Percentiles rank a stretch among this genome's conserved stretches.
These are phyloP conservation scores for Drosophila stalkeri DNA, from an alignment of 2,888 invertebrate genomes.

Conservation along the genomic window DNA sequence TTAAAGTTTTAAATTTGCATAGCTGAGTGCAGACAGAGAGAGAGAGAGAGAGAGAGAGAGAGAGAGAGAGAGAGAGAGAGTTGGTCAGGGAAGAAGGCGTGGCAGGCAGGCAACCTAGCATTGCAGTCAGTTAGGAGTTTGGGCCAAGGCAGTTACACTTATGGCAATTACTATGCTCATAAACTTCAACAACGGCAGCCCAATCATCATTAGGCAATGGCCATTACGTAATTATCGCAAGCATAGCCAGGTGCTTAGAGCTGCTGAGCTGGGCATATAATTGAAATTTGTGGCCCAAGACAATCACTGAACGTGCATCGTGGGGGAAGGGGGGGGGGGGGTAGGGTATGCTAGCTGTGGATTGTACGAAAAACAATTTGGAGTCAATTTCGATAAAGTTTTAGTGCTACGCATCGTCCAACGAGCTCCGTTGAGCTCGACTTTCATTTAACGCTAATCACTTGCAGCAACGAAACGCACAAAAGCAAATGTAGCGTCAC, in stretches of 20 bases:
- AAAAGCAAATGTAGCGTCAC: slow-evolving; percentile 13
- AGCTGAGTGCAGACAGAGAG: slow-evolving; percentile 53
- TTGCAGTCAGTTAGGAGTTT: slow-evolving; percentile 9
- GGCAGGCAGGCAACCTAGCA: background rate
- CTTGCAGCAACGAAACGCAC: slow-evolving; percentile 71
- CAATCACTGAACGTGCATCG: slow-evolving; percentile 36
- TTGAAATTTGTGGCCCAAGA: slow-evolving; percentile 70
- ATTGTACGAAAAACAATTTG: slow-evolving; percentile 65
- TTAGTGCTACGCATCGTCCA: slow-evolving; percentile 40
- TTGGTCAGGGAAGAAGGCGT: background rate
- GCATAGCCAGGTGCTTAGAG: slow-evolving; percentile 51
- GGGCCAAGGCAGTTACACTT: slow-evolving; percentile 51
- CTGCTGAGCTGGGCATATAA: slow-evolving; percentile 57
- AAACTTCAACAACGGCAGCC: slow-evolving; percentile 56
- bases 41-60: slow-evolving; percentile 7
- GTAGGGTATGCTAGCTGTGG: too few species aligned
- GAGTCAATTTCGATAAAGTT: slow-evolving; percentile 80
- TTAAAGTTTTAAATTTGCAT: slow-evolving; percentile 77
- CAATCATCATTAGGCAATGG: slow-evolving; percentile 76
- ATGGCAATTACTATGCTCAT: slow-evolving; percentile 72
- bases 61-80: slow-evolving; percentile 1
- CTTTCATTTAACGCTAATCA: slow-evolving; percentile 78
- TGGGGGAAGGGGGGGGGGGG: too few species aligned
- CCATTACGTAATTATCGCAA: slow-evolving; percentile 80
- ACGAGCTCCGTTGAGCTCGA: slow-evolving; percentile 30